These are phyloP conservation scores for Hedya salicella DNA, from an alignment of 2,888 invertebrate genomes.

Conservation along the genomic window DNA sequence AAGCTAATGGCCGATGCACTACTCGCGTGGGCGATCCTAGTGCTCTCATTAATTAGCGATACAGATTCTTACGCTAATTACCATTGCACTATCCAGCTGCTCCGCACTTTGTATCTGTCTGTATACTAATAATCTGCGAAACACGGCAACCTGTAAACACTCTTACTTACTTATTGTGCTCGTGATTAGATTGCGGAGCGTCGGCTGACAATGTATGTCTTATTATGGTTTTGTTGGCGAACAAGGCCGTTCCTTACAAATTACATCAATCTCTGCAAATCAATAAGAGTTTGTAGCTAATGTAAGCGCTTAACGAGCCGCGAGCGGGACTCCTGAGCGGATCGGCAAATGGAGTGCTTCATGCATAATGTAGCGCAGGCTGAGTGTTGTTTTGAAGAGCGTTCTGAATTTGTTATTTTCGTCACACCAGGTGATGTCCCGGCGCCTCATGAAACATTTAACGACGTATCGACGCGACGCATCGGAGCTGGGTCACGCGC, in stretches of 20 bases:
- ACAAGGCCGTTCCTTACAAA: conserved; percentile 61
- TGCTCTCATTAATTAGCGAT: conserved; percentile 35
- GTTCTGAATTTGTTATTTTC: conserved; percentile 84
- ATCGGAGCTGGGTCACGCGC: not conserved
- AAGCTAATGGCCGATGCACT: conserved; percentile 54
- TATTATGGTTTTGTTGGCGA: conserved; percentile 13
- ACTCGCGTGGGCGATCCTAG: conserved; percentile 20
- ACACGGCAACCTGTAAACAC: not conserved
- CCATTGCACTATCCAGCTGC: conserved; percentile 8
- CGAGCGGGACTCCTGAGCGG: conserved; percentile 82
- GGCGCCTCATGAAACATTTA: conserved; percentile 81
- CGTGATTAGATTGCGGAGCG: conserved; percentile 5
- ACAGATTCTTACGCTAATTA: conserved; percentile 31
- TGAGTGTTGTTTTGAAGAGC: conserved; percentile 85
- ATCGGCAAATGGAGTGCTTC: conserved; percentile 85
- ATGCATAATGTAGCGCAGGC: conserved; percentile 83
- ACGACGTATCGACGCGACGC: conserved; percentile 69
- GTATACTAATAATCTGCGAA: not conserved
- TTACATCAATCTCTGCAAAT: conserved; percentile 79
- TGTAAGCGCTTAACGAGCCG: conserved; percentile 84
- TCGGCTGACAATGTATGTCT: conserved; percentile 22
- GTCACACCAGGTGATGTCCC: conserved; percentile 81
- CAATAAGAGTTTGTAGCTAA: conserved; percentile 83
- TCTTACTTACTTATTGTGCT: conserved; percentile 1
- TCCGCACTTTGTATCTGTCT: conserved; percentile 2